Conservation (phyloP, 2,797 vertebrate species). For the Schizothorax lantsangensis region DNA sequence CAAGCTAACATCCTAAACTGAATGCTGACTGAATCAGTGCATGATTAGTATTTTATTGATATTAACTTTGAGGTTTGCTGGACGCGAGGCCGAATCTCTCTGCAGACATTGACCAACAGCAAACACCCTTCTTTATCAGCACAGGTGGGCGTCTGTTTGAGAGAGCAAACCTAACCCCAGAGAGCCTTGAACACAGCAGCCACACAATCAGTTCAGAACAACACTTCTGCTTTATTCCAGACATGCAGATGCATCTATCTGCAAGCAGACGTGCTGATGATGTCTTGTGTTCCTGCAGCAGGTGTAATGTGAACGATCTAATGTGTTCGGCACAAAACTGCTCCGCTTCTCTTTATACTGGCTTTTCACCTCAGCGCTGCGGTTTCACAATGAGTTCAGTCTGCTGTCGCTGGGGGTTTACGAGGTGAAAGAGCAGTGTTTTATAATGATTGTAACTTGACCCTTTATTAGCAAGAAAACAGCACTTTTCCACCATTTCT, state of each 20-base stretch:
- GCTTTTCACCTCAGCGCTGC: neutral
- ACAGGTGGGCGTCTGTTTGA: conserved; percentile 24
- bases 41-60: neutral
- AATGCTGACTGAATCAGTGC: neutral
- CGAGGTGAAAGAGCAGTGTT: conserved; percentile 26
- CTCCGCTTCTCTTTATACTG: neutral
- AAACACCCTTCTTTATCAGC: conserved; percentile 27
- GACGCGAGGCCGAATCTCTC: neutral
- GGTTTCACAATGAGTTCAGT: neutral
- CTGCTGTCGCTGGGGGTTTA: neutral
- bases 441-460: neutral
- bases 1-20: neutral
- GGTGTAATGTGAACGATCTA: neutral
- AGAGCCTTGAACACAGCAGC: conserved; percentile 23
- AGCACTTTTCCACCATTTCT: neutral
- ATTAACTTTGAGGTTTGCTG: conserved; percentile 1
- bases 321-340: neutral
- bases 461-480: neutral
- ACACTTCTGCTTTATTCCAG: neutral
- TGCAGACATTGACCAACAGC: neutral
- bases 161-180: conserved; percentile 2
- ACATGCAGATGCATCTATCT: neutral
- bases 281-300: no score
- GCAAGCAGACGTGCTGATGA: neutral
- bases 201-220: neutral